These are phyloP conservation scores for Phylloscopus trochiloides DNA, from an alignment of 2,113 vertebrate genomes.

Conservation along the genomic window DNA sequence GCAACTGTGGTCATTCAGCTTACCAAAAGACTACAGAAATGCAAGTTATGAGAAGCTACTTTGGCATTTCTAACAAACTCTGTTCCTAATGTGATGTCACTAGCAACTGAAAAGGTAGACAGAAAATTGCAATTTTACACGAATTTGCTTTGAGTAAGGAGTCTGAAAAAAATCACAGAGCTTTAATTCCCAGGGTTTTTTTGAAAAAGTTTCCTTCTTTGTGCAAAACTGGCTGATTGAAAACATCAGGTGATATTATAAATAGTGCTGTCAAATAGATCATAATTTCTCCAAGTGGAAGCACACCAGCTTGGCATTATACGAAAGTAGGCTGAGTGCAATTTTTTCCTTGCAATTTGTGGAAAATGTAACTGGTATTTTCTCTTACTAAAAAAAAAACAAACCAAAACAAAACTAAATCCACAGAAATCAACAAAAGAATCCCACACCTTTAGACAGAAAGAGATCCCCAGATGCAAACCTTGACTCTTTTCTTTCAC, in stretches of 20 bases:
- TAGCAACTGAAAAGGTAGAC: background rate
- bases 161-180: background rate
- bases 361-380: background rate
- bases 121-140: background rate
- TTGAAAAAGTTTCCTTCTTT: background rate
- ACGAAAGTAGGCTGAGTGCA: background rate
- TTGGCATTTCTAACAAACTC: background rate
- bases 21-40: background rate
- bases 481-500: background rate
- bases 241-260: background rate
- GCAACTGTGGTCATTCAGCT: background rate
- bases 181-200: background rate
- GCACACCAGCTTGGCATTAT: background rate
- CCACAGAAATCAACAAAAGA: background rate
- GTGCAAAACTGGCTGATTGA: background rate
- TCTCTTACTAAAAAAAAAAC: background rate
- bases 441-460: background rate
- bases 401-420: background rate
- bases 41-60: background rate
- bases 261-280: background rate
- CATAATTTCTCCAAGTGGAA: background rate
- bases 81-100: background rate
- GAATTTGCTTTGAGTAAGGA: background rate
- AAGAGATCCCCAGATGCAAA: background rate
- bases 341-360: background rate